A percentile compares a stretch with the other conserved stretches of the same genome.
phyloP scores from a whole-genome alignment of 2,113 vertebrate species.

The Tenrec ecaudatus region DNA sequence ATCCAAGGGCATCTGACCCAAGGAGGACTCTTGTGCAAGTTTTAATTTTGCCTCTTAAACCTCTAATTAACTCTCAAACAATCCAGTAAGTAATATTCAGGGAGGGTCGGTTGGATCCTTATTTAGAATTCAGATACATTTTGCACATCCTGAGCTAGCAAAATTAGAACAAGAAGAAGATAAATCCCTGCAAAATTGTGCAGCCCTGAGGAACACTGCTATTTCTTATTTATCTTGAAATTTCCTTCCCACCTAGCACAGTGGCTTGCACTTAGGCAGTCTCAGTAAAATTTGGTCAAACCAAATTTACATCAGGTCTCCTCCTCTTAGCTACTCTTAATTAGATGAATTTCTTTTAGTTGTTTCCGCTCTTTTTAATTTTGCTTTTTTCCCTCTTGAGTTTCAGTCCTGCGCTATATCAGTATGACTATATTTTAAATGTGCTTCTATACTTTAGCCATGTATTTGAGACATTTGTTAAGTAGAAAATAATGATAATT shows the following conservation, averaged over 20 bases:
- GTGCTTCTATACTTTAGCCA: not conserved
- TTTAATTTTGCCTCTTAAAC: conserved; percentile 76
- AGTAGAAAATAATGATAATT: conserved; percentile 51
- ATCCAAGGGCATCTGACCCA: conserved; percentile 44
- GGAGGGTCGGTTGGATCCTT: conserved; percentile 15
- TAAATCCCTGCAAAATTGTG: conserved; percentile 48
- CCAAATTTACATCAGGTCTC: conserved; percentile 8
- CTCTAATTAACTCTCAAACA: conserved; percentile 75
- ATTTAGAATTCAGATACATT: conserved; percentile 64
- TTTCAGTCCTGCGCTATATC: conserved; percentile 6
- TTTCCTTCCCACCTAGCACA: conserved; percentile 2
- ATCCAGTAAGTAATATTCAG: conserved; percentile 61
- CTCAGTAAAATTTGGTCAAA: not conserved
- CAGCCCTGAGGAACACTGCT: not conserved
- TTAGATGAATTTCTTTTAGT: not conserved
- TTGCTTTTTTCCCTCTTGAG: conserved; percentile 46
- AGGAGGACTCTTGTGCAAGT: conserved; percentile 66
- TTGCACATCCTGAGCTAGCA: conserved; percentile 27
- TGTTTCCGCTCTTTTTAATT: not conserved
- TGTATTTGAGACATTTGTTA: conserved; percentile 2
- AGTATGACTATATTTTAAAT: not conserved
- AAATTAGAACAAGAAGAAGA: conserved; percentile 64
- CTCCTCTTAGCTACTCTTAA: not conserved
- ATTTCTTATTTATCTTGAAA: conserved; percentile 17
- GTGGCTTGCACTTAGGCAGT: not conserved